Base-by-base conservation (phyloP, 2,888 invertebrate species). In the Lomographa bimaculata region DNA sequence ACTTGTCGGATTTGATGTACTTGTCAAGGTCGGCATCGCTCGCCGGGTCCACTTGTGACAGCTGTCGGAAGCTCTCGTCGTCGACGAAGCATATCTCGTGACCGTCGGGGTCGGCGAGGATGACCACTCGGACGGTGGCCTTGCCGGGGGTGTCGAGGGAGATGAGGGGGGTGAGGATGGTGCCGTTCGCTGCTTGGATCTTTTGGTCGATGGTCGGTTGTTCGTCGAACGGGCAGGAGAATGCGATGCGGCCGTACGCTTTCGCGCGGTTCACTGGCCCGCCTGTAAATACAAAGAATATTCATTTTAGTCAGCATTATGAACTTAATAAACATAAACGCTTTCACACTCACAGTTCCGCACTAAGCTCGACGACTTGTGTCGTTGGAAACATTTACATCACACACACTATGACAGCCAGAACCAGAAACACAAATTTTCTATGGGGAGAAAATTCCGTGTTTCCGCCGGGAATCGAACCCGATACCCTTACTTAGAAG, bases 41-140 rank as follows among this genome's bases (percentile, higher is more conserved):
- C 34, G 94, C 91, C 0, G 95, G 93, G 73, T 99, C 98, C 1
- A 96, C 92, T 59, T 94, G 91, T 0, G 98, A 98, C 19, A 99
- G 83, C 63, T 97, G 91, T 3, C 94, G 86, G 87, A 98, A 99
- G 18, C 95, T 97, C 87, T 98, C 98, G 62, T 98, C 98, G 49
- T 98, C 98, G 2, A 99, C 99, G 80, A 98, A 98, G 82, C 99
- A 99, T 51, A 99, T 99, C 90, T 99, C 99, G 78, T 98, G 98
- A 0, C 93, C 96, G 83, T 98, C 97, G 0, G 99, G 98, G 90
- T 99, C 99, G 1, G 97, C 97, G 1, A 99, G 87, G 64, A 99
- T 99, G 39, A 99, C 96, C 16, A 99, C 99, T 50, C 96, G 91
- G 0, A 99, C 99, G 0, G 97, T 96, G 0, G 98, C 98, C 79